Conservation (phyloP, 2,888 invertebrate species). For the Sphaeridia pumilis region DNA sequence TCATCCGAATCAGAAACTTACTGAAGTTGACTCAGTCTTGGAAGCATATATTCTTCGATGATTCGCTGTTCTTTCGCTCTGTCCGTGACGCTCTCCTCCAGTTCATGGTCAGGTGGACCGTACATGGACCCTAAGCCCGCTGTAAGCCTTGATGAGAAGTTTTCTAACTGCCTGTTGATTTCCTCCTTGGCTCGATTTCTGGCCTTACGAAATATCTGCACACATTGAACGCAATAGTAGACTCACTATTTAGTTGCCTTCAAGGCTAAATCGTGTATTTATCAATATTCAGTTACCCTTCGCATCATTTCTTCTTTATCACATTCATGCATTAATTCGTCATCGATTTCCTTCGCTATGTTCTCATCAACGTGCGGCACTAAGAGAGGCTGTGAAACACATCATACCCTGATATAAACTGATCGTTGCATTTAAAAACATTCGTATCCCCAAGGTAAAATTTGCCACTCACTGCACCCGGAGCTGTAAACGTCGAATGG, state of each 20-base stretch:
- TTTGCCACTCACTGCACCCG: slow-evolving; percentile 63
- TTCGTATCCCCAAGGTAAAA: neutral
- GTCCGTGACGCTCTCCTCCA: slow-evolving; percentile 68
- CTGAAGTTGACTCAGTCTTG: slow-evolving; percentile 58
- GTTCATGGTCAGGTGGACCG: slow-evolving; percentile 68
- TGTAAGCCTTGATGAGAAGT: slow-evolving; percentile 77
- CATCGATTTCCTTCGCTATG: slow-evolving; percentile 79
- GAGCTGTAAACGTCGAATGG: slow-evolving; percentile 88
- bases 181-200: slow-evolving; percentile 71
- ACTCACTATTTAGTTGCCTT: too few species aligned
- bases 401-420: neutral
- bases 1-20: slow-evolving; percentile 40
- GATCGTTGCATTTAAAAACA: neutral
- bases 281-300: slow-evolving; percentile 46
- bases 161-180: slow-evolving; percentile 63
- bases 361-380: slow-evolving; percentile 71
- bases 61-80: slow-evolving; percentile 61
- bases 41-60: slow-evolving; percentile 59
- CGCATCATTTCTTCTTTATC: slow-evolving; percentile 83
- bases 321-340: slow-evolving; percentile 65
- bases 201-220: slow-evolving; percentile 70
- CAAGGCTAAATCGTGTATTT: neutral
- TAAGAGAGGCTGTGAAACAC: slow-evolving; percentile 56
- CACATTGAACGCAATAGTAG: neutral
- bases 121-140: slow-evolving; percentile 84